These are phyloP conservation scores for Passer montanus DNA, from an alignment of 2,113 vertebrate species.

Conservation along the genomic window DNA sequence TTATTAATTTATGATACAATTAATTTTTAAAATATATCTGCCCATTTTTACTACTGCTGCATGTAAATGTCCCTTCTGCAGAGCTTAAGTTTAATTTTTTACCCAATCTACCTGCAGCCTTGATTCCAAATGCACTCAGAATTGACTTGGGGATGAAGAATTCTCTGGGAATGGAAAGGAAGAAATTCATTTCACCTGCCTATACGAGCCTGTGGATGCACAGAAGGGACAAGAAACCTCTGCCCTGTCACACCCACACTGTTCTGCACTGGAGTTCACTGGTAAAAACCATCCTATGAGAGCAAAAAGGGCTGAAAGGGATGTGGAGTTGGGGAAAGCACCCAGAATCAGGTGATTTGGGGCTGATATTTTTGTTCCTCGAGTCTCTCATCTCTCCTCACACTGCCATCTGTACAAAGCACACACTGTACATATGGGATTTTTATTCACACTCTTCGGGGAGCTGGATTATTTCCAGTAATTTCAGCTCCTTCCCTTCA, in stretches of 20 bases:
- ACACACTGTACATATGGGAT: background rate
- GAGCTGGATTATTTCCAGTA: background rate
- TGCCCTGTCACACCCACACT: background rate
- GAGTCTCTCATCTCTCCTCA: background rate
- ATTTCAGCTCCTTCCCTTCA: background rate
- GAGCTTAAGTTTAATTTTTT: background rate
- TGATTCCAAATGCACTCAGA: background rate
- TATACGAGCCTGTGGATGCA: background rate
- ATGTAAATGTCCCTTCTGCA: background rate
- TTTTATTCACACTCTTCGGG: background rate
- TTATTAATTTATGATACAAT: background rate
- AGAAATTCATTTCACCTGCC: background rate
- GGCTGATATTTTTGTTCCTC: constrained; percentile 7
- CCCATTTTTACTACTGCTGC: background rate
- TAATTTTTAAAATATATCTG: background rate
- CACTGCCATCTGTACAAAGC: constrained; percentile 38
- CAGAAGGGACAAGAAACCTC: background rate
- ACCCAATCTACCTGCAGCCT: background rate
- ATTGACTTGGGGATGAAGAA: background rate
- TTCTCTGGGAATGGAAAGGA: background rate
- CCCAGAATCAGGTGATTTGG: background rate
- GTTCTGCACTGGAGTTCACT: background rate
- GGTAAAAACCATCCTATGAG: background rate
- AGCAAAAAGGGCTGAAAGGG: background rate
- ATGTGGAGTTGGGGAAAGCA: background rate